Percentiles rank a stretch among this genome's conserved stretches.
These are phyloP conservation scores for Spea multiplicata DNA, from an alignment of 2,113 vertebrate species.

Conservation along the genomic window DNA sequence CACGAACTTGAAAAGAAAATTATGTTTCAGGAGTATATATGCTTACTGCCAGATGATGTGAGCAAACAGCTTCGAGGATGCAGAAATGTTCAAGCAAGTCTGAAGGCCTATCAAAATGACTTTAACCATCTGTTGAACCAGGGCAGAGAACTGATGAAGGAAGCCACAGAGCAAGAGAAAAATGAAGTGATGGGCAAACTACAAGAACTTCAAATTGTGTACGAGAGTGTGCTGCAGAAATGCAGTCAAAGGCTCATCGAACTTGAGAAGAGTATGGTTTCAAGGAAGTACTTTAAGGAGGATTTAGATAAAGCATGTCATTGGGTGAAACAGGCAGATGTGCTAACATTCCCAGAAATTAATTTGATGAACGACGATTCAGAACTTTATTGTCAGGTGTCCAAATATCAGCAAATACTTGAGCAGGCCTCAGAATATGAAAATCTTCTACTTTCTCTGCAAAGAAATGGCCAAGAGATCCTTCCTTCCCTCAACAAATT, in stretches of 20 bases:
- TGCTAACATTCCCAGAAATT: slow-evolving; percentile 87
- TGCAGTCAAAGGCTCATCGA: slow-evolving; percentile 78
- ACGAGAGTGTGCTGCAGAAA: slow-evolving; percentile 78
- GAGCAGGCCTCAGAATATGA: slow-evolving; percentile 92
- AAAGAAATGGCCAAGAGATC: slow-evolving; percentile 90
- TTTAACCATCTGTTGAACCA: slow-evolving; percentile 85
- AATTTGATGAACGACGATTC: slow-evolving; percentile 74
- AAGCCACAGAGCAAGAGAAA: slow-evolving; percentile 82
- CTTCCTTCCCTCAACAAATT: slow-evolving; percentile 87
- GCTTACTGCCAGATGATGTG: slow-evolving; percentile 85
- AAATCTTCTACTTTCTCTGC: slow-evolving; percentile 84
- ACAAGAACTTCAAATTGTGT: slow-evolving; percentile 80
- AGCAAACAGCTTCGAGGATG: slow-evolving; percentile 83
- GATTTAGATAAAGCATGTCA: slow-evolving; percentile 90
- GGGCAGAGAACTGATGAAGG: slow-evolving; percentile 86
- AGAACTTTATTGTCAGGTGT: slow-evolving; percentile 75
- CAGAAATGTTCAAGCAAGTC: slow-evolving; percentile 74
- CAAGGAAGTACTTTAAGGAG: slow-evolving; percentile 91
- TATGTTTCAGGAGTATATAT: slow-evolving; percentile 81
- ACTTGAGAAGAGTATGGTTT: slow-evolving; percentile 85
- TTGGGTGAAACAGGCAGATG: slow-evolving; percentile 88
- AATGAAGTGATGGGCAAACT: slow-evolving; percentile 79
- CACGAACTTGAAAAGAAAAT: slow-evolving; percentile 87
- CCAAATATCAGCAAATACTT: slow-evolving; percentile 83
- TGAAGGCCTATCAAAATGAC: slow-evolving; percentile 84